These are phyloP conservation scores for Squalus acanthias DNA, from an alignment of 2,797 vertebrate genomes.

Conservation along the genomic window DNA sequence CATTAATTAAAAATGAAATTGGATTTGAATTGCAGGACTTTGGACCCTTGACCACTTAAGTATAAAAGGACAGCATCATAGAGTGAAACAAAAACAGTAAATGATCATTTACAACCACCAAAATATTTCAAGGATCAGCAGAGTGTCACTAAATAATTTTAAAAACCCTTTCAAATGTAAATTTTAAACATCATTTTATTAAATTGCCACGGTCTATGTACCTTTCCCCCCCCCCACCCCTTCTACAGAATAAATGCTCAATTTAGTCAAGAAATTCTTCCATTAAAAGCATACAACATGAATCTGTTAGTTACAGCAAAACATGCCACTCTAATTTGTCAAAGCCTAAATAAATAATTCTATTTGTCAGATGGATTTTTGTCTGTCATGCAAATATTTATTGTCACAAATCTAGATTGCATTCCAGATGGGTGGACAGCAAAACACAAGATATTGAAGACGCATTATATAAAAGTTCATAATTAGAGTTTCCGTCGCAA, in stretches of 20 bases:
- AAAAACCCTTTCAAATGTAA: not conserved
- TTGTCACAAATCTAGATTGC: not conserved
- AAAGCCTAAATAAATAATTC: not conserved
- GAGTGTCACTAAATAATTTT: conserved; percentile 3
- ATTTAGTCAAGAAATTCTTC: not conserved
- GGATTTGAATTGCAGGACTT: conserved; percentile 46
- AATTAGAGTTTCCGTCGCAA: not conserved
- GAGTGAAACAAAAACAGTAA: not conserved
- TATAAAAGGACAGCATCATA: not conserved
- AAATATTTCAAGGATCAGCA: not conserved
- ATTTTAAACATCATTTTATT: not conserved
- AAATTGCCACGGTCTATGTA: not conserved
- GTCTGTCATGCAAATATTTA: not conserved
- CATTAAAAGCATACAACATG: not conserved
- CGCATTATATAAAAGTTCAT: not conserved
- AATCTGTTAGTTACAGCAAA: not conserved
- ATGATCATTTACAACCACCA: not conserved
- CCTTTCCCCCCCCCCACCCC: not conserved
- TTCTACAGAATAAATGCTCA: not conserved
- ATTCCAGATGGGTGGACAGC: not conserved
- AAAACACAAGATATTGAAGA: not conserved
- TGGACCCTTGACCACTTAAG: conserved; percentile 6
- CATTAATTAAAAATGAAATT: conserved; percentile 44
- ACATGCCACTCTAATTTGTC: not conserved
- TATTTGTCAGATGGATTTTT: not conserved